These are phyloP conservation scores for Patella ulyssiponensis DNA, from an alignment of 2,888 invertebrate species.

Conservation along the genomic window DNA sequence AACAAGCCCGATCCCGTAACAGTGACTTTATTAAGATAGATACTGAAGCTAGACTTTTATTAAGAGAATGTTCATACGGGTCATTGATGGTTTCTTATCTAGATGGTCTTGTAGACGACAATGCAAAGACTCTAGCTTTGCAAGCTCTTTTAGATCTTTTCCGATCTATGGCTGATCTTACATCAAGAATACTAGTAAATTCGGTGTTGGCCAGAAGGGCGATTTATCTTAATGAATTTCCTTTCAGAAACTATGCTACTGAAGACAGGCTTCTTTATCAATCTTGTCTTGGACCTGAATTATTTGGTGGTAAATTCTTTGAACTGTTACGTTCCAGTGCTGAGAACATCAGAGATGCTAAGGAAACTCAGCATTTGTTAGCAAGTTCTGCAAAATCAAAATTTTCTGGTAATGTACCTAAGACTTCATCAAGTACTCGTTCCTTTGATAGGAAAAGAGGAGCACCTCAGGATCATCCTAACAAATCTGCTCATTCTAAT, in stretches of 20 bases:
- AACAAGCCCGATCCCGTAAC: neutral
- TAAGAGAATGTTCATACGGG: neutral
- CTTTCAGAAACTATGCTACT: slow-evolving; percentile 16
- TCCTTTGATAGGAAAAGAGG: too few relatives aligned
- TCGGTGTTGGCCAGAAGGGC: neutral
- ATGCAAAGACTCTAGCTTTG: neutral
- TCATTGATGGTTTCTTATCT: neutral
- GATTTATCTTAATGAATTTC: slow-evolving; percentile 4
- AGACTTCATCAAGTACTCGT: too few relatives aligned
- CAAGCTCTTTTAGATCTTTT: neutral
- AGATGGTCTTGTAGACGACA: too few relatives aligned
- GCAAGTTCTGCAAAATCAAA: neutral
- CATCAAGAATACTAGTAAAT: neutral
- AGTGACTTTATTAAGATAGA: neutral
- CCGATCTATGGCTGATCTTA: neutral
- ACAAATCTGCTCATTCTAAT: too few relatives aligned
- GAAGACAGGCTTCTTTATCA: too few relatives aligned
- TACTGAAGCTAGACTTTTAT: neutral
- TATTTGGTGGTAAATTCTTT: slow-evolving; percentile 14
- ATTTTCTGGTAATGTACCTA: too few relatives aligned
- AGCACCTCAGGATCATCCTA: too few relatives aligned
- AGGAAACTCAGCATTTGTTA: slow-evolving; percentile 17
- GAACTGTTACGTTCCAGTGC: slow-evolving; percentile 14
- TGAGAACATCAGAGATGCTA: slow-evolving; percentile 14
- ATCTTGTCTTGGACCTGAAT: neutral